Base-by-base conservation (phyloP, 64 coral and sea anemone genomes). In the Montipora sp. region DNA sequence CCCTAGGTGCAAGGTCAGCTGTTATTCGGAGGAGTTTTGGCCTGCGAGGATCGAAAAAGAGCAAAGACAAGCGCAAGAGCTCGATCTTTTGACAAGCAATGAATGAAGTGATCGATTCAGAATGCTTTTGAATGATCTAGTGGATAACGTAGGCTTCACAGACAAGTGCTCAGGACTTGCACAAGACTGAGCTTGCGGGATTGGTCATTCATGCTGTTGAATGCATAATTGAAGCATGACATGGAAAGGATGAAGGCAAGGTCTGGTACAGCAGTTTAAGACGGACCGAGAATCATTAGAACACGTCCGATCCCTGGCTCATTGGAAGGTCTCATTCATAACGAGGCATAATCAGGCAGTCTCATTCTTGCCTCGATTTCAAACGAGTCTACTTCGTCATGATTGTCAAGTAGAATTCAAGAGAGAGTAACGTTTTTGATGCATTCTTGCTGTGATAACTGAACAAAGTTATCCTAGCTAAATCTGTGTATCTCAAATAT, bases 21-120 rank as follows among this genome's bases (percentile, higher is more conserved):
- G 92, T 89, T 19, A 67, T 97, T 9, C 75, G 95, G 73, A 91
- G 95, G 57, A 97, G 95, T 77, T 97, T 97, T 77, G 95, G 95
- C 23, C 92, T 97, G 81, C 83, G 92, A 75, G 95, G 95, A 43
- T 90, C 87, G 13, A 94, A 92, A 88, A 94, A 73, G 13, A 90
- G 90, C 12, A 96, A 94, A 80, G 95, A 97, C 43, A 97, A 97
- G n/a, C 83, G 95, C 5, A 75, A 77, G 16, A 97, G 95, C 48
- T 97, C 95, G 16, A 24, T 97, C 0, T 97, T 94, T 90, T 97
- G 89, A 72, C 82, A 63, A 70, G 11, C 11, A 47, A 23, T 20
- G 4, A 24, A 60, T 6, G 3, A 45, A 15, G 77, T 45, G 79
- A 24, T 81, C 53, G 22, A 3, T 15, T 44, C 3, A 48, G 51